Evolutionary conservation across 2,888 invertebrate species (phyloP), one percentile per base, ranked within the genome.

Genomic region (Tenthredo notha): DNA sequence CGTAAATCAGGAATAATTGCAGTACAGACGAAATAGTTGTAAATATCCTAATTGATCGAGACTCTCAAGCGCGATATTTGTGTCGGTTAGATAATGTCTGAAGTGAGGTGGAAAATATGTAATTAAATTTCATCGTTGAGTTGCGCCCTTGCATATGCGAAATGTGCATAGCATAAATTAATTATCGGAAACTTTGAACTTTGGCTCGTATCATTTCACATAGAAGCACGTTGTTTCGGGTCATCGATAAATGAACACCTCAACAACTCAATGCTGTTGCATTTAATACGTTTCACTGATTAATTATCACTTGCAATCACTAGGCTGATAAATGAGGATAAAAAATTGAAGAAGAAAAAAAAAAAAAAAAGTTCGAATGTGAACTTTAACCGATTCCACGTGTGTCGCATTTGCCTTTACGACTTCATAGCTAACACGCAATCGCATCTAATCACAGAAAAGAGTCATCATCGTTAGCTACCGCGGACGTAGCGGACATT

Each of bases 391-490:
- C n/a, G 80, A 61, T 61, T 58, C 80, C 58, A 61, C 61, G 61
- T 80, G 80, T 40, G n/a, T 61, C 43, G 40, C 12, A 37, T 40
- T 40, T 15, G 21, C 33, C 61, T 58, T 80, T 61, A 80, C 61
- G 80, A 80, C 61, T 15, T 12, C 40, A 25, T 18, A 80, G 7
- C 40, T 15, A 18, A 40, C 80, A 21, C 40, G 61, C 58, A 61
- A 61, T 80, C 61, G 61, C 21, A 37, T 80, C 21, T 33, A 21
- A 80, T 40, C 21, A 12, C 40, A 80, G 33, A 80, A 37, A 21
- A 80, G 61, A 80, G 61, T 80, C 80, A 80, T 80, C 37, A 80
- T 80, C 80, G 37, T 80, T 80, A 80, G 37, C 40, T 25, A 25
- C 37, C 40, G 58, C 61, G 37, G 15, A 58, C 37, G 21, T 18